Evolutionary conservation across 2,797 vertebrate species (phyloP).

Genomic region (Antrozous pallidus): DNA sequence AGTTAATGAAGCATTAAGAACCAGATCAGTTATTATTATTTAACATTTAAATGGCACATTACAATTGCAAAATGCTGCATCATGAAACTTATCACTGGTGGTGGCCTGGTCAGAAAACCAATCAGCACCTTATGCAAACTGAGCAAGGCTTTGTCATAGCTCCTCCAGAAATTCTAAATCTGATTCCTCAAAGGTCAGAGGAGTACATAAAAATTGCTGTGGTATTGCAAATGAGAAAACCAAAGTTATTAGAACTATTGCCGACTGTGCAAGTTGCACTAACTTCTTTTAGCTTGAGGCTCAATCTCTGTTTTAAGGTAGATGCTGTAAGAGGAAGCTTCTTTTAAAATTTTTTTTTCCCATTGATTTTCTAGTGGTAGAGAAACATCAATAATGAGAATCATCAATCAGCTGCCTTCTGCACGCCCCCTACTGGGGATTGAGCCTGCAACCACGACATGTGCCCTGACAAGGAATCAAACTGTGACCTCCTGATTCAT

Average conservation of each 20-base stretch:
- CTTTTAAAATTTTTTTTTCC: background rate
- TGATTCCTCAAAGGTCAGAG: background rate
- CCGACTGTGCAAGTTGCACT: background rate
- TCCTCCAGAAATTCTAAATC: background rate
- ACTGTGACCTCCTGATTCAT: too few relatives aligned
- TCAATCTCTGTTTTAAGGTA: constrained; percentile 6
- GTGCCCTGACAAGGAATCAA: too few relatives aligned
- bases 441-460: too few relatives aligned
- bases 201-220: background rate
- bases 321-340: background rate
- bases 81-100: background rate
- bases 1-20: constrained; percentile 19
- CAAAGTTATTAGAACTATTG: background rate
- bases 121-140: background rate
- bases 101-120: background rate
- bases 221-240: background rate
- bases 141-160: background rate
- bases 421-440: too few relatives aligned
- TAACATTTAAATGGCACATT: constrained; percentile 41
- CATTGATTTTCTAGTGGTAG: too few relatives aligned
- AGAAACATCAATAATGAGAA: too few relatives aligned
- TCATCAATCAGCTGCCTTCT: too few relatives aligned
- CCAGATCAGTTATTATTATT: constrained; percentile 34
- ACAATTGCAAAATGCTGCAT: background rate
- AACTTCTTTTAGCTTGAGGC: background rate